These are phyloP conservation scores for Prorops nasuta DNA, from an alignment of 1,140 invertebrate species.

Conservation along the genomic window DNA sequence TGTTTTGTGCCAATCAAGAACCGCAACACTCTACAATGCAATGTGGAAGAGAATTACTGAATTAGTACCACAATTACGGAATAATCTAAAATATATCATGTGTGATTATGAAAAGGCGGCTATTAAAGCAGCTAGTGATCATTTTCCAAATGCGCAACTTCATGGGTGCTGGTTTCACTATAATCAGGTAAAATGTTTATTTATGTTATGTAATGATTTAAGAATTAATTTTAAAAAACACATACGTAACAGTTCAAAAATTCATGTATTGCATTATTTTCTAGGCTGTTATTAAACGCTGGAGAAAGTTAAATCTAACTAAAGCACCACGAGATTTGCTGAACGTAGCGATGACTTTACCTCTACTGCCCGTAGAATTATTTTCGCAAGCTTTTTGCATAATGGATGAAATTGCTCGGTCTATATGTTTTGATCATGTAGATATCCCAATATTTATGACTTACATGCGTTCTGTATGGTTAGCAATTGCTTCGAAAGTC, in stretches of 20 bases:
- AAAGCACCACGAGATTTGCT: not conserved
- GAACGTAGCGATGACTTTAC: not conserved
- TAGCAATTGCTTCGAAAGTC: not conserved
- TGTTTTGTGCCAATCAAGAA: not conserved
- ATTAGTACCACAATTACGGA: not conserved
- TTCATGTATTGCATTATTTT: not conserved
- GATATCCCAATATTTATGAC: not conserved
- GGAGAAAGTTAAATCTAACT: not conserved
- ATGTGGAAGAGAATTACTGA: not conserved
- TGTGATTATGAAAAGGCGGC: slow-evolving; percentile 1
- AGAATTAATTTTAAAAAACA: no score
- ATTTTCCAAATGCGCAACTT: not conserved
- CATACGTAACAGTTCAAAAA: no score
- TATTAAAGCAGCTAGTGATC: not conserved
- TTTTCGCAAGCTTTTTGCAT: not conserved
- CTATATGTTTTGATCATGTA: not conserved
- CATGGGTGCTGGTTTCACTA: slow-evolving; percentile 9
- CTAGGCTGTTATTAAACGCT: not conserved
- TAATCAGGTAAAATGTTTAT: slow-evolving; percentile 1
- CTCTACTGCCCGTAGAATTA: not conserved
- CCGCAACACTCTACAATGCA: not conserved
- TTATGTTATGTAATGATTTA: not conserved
- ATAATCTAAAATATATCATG: not conserved
- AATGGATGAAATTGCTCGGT: not conserved
- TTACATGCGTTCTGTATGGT: not conserved